Conservation (phyloP, 2,888 invertebrate species). For the Drosophila monieri region DNA sequence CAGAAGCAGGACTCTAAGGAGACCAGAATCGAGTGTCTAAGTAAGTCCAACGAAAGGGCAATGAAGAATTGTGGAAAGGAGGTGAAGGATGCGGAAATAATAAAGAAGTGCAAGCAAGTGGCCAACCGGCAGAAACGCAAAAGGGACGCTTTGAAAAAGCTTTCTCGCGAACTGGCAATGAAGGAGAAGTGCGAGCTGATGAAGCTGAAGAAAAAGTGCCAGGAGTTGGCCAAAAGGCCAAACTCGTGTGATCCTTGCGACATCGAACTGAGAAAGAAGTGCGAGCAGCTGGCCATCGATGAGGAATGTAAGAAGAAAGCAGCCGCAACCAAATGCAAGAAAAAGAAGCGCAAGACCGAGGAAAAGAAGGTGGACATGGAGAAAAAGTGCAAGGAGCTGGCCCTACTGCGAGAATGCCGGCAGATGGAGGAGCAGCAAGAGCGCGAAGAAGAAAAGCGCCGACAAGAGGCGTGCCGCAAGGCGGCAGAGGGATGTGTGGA, state of each 20-base stretch:
- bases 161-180: neutral
- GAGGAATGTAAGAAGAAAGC: neutral
- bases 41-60: neutral
- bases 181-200: neutral
- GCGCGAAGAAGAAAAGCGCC: neutral
- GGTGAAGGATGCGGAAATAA: neutral
- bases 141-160: neutral
- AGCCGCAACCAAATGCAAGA: neutral
- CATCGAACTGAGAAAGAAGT: neutral
- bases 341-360: neutral
- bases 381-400: neutral
- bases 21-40: neutral
- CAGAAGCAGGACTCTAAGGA: neutral
- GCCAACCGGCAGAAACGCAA: neutral
- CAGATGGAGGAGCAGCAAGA: neutral
- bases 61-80: conserved; percentile 1
- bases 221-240: neutral
- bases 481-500: neutral
- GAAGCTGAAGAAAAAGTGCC: neutral
- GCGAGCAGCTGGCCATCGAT: neutral
- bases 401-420: neutral
- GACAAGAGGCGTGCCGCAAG: neutral
- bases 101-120: neutral
- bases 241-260: neutral
- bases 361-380: neutral